phyloP scores from a whole-genome alignment of 2,888 invertebrate species.

The Zelleria hepariella region DNA sequence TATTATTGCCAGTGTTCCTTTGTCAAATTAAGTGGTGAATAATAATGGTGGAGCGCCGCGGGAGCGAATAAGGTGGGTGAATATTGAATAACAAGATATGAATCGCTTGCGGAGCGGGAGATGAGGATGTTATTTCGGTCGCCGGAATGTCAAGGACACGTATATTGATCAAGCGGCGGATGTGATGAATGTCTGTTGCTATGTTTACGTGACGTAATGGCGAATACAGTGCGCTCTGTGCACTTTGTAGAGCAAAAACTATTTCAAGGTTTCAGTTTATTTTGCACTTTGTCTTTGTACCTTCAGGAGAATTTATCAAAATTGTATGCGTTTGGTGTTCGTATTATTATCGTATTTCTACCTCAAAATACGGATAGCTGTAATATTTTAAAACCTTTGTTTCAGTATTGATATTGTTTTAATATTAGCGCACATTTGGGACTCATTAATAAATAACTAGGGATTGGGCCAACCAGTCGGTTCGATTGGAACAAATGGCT shows the following conservation, averaged over 20 bases:
- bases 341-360: too few species aligned
- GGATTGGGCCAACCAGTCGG: too few species aligned
- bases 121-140: constrained; percentile 23
- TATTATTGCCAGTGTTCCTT: constrained; percentile 1
- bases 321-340: too few species aligned
- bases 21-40: constrained; percentile 8
- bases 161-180: constrained; percentile 50
- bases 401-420: too few species aligned
- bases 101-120: constrained; percentile 31
- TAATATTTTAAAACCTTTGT: too few species aligned
- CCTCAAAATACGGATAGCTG: too few species aligned
- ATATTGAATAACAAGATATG: constrained; percentile 39
- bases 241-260: background rate
- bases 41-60: constrained; percentile 15
- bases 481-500: too few species aligned
- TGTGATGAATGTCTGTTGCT: constrained; percentile 17
- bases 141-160: constrained; percentile 57
- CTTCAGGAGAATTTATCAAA: too few species aligned
- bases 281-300: too few species aligned
- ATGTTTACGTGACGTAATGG: constrained; percentile 10
- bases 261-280: background rate
- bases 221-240: background rate
- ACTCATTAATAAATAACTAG: too few species aligned
- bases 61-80: constrained; percentile 39
- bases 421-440: too few species aligned